Percentiles rank a stretch among this genome's conserved stretches.
These are phyloP conservation scores for Galendromus occidentalis DNA, from an alignment of 1,140 invertebrate species.

Conservation along the genomic window DNA sequence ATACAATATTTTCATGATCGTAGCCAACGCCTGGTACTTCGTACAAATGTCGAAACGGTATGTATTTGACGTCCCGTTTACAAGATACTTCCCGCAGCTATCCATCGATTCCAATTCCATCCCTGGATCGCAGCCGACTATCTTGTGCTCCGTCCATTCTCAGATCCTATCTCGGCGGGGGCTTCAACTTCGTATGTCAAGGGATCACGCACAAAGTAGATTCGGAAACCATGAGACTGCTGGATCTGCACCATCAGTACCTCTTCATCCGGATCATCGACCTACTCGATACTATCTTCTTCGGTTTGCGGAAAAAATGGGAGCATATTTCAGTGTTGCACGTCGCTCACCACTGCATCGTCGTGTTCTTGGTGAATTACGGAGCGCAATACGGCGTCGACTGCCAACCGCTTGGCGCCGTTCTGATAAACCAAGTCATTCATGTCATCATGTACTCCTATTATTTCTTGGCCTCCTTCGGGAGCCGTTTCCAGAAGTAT, in stretches of 20 bases:
- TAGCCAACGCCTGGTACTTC: neutral
- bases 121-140: neutral
- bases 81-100: no score
- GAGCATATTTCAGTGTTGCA: neutral
- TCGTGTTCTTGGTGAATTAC: neutral
- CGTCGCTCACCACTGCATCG: constrained; percentile 1
- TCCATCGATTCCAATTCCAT: no score
- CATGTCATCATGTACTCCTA: constrained; percentile 2
- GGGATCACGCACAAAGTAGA: neutral
- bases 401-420: neutral
- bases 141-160: neutral
- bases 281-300: neutral
- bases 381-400: neutral
- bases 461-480: constrained; percentile 7
- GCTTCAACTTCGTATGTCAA: neutral
- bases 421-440: neutral
- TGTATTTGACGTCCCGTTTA: neutral
- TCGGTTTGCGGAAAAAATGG: neutral
- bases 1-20: neutral
- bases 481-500: neutral
- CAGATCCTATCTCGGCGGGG: neutral
- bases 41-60: neutral
- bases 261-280: neutral
- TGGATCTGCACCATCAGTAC: neutral
- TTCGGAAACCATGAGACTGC: neutral